These are phyloP conservation scores for Sycophaga agraensis DNA, from an alignment of 1,140 invertebrate genomes.

Conservation along the genomic window DNA sequence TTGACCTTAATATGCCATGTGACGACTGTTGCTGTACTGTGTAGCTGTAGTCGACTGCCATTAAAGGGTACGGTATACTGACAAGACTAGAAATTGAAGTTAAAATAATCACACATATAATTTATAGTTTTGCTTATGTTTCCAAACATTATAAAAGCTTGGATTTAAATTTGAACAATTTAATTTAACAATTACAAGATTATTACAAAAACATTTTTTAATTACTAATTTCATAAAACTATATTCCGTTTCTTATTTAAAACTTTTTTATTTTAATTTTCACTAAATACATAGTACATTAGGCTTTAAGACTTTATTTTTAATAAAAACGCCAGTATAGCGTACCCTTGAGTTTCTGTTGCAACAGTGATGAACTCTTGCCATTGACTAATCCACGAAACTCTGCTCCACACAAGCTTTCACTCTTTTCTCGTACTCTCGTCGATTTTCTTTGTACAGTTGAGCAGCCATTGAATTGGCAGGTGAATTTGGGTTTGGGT, in stretches of 20 bases:
- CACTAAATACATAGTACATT: no score
- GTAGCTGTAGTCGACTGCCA: constrained; percentile 35
- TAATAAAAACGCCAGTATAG: constrained; percentile 23
- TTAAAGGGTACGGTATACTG: constrained; percentile 33
- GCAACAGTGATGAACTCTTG: constrained; percentile 40
- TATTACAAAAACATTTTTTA: no score
- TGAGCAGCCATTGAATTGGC: constrained; percentile 95
- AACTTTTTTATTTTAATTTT: no score
- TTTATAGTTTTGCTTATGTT: no score
- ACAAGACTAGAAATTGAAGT: constrained; percentile 29
- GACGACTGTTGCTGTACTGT: constrained; percentile 31
- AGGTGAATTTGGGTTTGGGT: constrained; percentile 95
- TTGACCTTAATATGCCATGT: constrained; percentile 13
- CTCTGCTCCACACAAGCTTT: constrained; percentile 96
- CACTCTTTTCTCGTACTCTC: constrained; percentile 95
- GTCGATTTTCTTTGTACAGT: constrained; percentile 91
- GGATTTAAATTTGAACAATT: neutral
- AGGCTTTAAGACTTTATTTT: no score
- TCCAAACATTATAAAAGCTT: neutral
- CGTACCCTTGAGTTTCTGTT: constrained; percentile 32
- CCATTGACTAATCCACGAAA: constrained; percentile 82
- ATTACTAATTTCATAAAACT: neutral
- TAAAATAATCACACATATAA: no score
- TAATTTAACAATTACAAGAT: no score
- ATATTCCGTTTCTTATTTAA: neutral